Conservation (phyloP, 53 echinoderm and acorn worm genomes). For the Luidia sarsii region DNA sequence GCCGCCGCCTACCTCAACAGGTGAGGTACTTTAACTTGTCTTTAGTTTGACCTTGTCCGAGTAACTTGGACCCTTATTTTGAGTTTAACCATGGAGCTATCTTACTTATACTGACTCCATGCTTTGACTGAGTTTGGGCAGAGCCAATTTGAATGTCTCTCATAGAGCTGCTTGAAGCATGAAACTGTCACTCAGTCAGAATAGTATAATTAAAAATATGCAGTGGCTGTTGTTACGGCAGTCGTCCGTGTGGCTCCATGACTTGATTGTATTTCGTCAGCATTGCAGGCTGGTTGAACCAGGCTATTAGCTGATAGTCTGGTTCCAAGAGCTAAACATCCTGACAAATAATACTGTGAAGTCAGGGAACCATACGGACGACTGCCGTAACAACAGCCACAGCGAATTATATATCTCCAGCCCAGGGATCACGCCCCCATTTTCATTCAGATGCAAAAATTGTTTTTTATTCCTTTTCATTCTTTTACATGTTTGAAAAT, state of each 20-base stretch:
- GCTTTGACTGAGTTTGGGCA: background rate
- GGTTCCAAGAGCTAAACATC: no score
- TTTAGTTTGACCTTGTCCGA: background rate
- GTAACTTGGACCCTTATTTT: background rate
- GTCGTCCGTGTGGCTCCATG: no score
- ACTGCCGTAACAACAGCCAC: no score
- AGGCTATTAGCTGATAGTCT: no score
- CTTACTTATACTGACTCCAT: background rate
- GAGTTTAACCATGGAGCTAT: background rate
- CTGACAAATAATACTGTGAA: no score
- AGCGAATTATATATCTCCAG: no score
- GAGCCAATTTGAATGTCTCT: background rate
- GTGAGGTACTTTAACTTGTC: background rate
- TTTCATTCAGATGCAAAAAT: no score
- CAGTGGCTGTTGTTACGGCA: no score
- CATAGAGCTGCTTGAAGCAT: background rate
- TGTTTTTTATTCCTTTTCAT: background rate
- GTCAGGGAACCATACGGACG: no score
- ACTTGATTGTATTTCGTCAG: no score
- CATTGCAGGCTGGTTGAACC: no score
- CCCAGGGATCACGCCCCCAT: no score
- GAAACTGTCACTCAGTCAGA: background rate
- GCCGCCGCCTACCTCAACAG: constrained; percentile 71
- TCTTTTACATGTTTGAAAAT: background rate
- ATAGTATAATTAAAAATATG: background rate